Evolutionary conservation across 1,140 invertebrate species (phyloP), one percentile per base, ranked within the genome.

Genomic region (Adelges cooleyi): DNA sequence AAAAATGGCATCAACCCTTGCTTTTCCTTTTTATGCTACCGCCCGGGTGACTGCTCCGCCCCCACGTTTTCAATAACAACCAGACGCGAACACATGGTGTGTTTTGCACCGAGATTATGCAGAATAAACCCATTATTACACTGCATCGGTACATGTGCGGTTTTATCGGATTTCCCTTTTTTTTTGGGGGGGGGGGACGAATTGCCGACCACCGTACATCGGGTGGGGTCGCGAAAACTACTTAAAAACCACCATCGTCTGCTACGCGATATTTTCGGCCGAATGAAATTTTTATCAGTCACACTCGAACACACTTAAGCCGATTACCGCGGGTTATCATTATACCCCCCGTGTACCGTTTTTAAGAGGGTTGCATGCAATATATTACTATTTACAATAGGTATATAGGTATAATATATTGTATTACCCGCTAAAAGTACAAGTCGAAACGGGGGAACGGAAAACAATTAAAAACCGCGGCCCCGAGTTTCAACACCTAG

Each of bases 51-150:
- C 23, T 3, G n/a, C 10, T 29, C 54, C 8, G 42, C 54, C 54
- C 54, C 20, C 44, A 40, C 6, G 40, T 56, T 56, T 56, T 56
- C 53, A 56, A 56, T 56, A 42, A 33, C 11, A 17, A 27, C 49
- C 5, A 18, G 3, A 10, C 23, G n/a, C 38, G 42, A 36, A 59
- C 40, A 59, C 20, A 23, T 44, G 54, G 38, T 17, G 52, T 38
- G 17, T 29, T 33, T 51, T 23, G 52, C 52, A 25, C 23, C 25
- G 53, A 56, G 53, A 56, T 56, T 56, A 56, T 33, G 11, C 53
- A n/a, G 40, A 10, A 59, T 59, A 59, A 59, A 59, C 54, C 42
- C 42, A 59, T 59, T 59, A 59, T 59, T 59, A 59, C 29, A 44
- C 23, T 25, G 54, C 40, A 42, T 59, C 44, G 54, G 40, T 29